These are phyloP conservation scores for Caranx melampygus DNA, from an alignment of 2,113 vertebrate species.

Conservation along the genomic window DNA sequence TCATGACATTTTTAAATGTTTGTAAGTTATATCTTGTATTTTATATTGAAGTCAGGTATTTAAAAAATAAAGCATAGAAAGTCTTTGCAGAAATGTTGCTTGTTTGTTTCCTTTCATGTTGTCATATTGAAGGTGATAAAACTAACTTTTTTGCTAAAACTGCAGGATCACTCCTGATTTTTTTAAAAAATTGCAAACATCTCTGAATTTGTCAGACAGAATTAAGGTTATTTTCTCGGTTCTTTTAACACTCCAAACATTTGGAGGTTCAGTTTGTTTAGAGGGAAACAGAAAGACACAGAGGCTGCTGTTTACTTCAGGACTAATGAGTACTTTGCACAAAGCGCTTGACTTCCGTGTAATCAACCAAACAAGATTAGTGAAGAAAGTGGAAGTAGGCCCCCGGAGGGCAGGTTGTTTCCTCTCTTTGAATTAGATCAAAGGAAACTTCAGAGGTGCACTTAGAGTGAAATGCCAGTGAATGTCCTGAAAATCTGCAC, in stretches of 20 bases:
- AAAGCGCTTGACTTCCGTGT: constrained; percentile 64
- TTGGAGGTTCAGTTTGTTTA: constrained; percentile 30
- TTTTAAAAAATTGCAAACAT: not conserved
- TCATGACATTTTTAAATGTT: not conserved
- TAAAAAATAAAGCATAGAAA: constrained; percentile 34
- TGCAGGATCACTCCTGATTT: not conserved
- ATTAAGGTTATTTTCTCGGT: not conserved
- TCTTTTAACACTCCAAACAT: constrained; percentile 16
- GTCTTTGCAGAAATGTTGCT: not conserved
- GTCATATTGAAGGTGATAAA: not conserved
- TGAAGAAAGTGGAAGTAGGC: constrained; percentile 55
- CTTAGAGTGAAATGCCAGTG: constrained; percentile 26
- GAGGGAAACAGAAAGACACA: constrained; percentile 39
- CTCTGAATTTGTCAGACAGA: constrained; percentile 9
- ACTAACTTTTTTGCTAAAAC: not conserved
- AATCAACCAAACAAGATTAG: constrained; percentile 75
- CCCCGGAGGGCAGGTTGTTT: constrained; percentile 44
- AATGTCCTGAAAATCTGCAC: constrained; percentile 30
- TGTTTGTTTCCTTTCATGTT: constrained; percentile 17
- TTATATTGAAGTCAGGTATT: constrained; percentile 46
- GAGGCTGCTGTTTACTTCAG: constrained; percentile 61
- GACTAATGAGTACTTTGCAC: constrained; percentile 69
- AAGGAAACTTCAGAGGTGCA: constrained; percentile 52
- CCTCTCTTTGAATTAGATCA: constrained; percentile 53
- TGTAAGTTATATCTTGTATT: constrained; percentile 41